phyloP scores from a whole-genome alignment of 1,140 invertebrate species.

The Sitobion miscanthi region DNA sequence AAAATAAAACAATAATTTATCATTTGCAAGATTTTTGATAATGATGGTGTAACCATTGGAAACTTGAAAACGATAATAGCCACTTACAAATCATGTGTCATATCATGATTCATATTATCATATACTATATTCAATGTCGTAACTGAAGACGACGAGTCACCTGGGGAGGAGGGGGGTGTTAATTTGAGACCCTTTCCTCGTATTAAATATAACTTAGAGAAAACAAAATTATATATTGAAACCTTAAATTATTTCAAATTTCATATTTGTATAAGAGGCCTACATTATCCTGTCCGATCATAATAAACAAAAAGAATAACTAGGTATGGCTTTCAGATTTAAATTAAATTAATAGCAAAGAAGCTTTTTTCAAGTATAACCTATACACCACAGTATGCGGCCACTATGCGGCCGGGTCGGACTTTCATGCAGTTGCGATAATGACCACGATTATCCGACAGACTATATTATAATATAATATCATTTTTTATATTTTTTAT shows the following conservation, averaged over 20 bases:
- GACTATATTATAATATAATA: background rate
- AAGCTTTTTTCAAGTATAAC: background rate
- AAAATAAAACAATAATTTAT: constrained; percentile 12
- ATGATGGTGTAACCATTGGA: background rate
- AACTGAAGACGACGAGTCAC: background rate
- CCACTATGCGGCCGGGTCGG: too few species aligned
- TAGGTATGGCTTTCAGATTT: background rate
- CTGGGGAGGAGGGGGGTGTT: background rate
- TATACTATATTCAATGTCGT: background rate
- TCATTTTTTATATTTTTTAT: background rate
- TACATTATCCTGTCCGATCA: background rate
- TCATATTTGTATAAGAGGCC: background rate
- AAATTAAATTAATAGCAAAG: background rate
- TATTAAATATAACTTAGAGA: background rate
- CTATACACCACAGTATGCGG: background rate
- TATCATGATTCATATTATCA: background rate
- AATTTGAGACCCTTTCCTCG: background rate
- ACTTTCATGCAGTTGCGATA: background rate
- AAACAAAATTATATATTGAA: background rate
- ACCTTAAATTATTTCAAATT: background rate
- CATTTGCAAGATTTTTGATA: background rate
- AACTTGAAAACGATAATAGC: background rate
- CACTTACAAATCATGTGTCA: background rate
- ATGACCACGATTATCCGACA: too few species aligned
- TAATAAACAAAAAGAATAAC: background rate